phyloP scores from a whole-genome alignment of 1,140 invertebrate genomes.

The Tenebrio molitor region DNA sequence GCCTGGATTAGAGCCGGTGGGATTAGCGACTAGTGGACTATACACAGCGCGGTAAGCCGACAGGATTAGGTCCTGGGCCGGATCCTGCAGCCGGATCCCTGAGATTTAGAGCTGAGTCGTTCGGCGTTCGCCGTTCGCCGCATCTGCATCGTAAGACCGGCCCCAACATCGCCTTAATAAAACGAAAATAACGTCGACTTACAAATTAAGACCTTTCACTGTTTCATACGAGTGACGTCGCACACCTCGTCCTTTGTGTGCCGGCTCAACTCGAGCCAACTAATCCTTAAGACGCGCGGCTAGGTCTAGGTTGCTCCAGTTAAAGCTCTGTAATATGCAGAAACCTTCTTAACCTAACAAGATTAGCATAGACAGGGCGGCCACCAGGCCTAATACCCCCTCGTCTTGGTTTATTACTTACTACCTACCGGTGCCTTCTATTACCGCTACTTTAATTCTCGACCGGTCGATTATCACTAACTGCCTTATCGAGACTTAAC shows the following conservation, averaged over 20 bases:
- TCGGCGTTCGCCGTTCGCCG: slow-evolving; percentile 51
- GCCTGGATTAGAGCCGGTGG: slow-evolving; percentile 65
- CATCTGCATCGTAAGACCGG: slow-evolving; percentile 65
- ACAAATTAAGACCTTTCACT: slow-evolving; percentile 55
- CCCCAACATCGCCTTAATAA: slow-evolving; percentile 60
- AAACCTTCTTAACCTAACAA: slow-evolving; percentile 79
- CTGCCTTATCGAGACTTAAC: slow-evolving; percentile 39
- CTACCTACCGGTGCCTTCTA: slow-evolving; percentile 32
- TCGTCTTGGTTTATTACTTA: slow-evolving; percentile 60
- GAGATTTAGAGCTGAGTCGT: slow-evolving; percentile 62
- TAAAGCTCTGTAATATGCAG: slow-evolving; percentile 76
- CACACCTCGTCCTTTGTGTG: slow-evolving; percentile 59
- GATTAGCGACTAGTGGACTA: slow-evolving; percentile 67
- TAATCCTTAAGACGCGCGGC: slow-evolving; percentile 74
- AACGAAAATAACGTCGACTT: slow-evolving; percentile 64
- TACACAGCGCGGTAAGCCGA: slow-evolving; percentile 65
- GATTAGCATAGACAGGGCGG: slow-evolving; percentile 74
- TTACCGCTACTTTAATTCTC: slow-evolving; percentile 19
- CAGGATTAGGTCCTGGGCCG: slow-evolving; percentile 64
- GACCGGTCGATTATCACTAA: slow-evolving; percentile 24
- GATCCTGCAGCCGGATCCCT: slow-evolving; percentile 62
- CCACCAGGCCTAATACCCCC: slow-evolving; percentile 60
- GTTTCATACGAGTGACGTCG: slow-evolving; percentile 52
- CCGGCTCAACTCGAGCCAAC: slow-evolving; percentile 62
- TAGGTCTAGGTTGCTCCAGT: slow-evolving; percentile 60